Conservation (phyloP, 2,888 invertebrate genomes). For the Parelbella ahira region DNA sequence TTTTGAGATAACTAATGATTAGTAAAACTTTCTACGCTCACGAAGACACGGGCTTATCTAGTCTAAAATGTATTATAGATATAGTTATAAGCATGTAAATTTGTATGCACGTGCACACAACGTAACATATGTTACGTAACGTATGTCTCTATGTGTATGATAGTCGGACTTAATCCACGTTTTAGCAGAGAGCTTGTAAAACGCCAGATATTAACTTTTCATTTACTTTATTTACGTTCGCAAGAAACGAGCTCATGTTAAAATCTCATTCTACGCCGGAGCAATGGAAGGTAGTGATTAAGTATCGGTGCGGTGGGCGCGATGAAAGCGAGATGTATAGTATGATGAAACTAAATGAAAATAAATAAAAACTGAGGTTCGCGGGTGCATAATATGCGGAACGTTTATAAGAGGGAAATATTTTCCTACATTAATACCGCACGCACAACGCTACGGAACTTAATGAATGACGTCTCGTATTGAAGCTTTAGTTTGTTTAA, state of each 20-base stretch:
- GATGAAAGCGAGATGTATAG: conserved; percentile 36
- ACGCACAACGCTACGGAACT: conserved; percentile 17
- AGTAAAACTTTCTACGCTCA: too few relatives aligned
- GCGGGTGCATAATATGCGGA: conserved; percentile 37
- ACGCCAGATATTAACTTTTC: conserved; percentile 24
- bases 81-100: too few relatives aligned
- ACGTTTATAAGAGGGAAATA: conserved; percentile 34
- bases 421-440: conserved; percentile 35
- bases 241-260: conserved; percentile 24
- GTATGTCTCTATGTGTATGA: too few relatives aligned
- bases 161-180: conserved; percentile 17
- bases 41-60: too few relatives aligned
- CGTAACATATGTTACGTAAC: too few relatives aligned
- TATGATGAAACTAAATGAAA: too few relatives aligned
- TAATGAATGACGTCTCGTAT: conserved; percentile 15
- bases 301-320: conserved; percentile 30
- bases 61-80: too few relatives aligned
- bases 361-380: conserved; percentile 35
- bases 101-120: too few relatives aligned
- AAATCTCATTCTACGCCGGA: conserved; percentile 23
- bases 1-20: too few relatives aligned
- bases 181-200: conserved; percentile 13
- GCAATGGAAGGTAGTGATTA: conserved; percentile 25
- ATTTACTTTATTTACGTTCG: conserved; percentile 19
- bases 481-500: too few relatives aligned